These are phyloP conservation scores for Luperina testacea DNA, from an alignment of 2,888 invertebrate genomes.

Conservation along the genomic window DNA sequence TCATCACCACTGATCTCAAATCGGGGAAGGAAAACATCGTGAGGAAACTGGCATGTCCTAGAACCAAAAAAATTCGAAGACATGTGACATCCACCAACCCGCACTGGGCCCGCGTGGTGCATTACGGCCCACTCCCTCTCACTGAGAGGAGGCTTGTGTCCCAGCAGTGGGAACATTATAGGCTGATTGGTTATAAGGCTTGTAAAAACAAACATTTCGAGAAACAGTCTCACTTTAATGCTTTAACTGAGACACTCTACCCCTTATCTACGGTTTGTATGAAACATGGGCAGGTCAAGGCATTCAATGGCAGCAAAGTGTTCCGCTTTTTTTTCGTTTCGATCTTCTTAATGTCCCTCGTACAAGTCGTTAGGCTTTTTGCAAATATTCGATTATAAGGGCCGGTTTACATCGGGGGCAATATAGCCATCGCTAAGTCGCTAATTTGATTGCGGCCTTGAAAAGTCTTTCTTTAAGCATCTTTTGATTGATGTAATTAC, in stretches of 20 bases:
- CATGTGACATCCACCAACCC: too few species aligned
- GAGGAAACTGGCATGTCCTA: too few species aligned
- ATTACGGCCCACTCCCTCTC: too few species aligned
- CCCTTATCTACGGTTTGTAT: slow-evolving; percentile 71
- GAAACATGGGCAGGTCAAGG: slow-evolving; percentile 73
- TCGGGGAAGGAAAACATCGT: too few species aligned
- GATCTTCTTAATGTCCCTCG: slow-evolving; percentile 72
- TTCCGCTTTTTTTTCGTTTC: slow-evolving; percentile 61
- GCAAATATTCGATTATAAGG: slow-evolving; percentile 61
- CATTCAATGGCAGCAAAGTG: slow-evolving; percentile 74
- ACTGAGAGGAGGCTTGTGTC: too few species aligned
- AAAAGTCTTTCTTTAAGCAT: slow-evolving; percentile 30
- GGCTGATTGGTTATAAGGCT: too few species aligned
- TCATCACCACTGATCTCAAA: too few species aligned
- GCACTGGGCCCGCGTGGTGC: too few species aligned
- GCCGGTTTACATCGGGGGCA: slow-evolving; percentile 13
- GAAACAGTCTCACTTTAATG: background rate
- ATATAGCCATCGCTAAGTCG: slow-evolving; percentile 19
- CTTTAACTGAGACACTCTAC: slow-evolving; percentile 54
- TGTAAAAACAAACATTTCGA: background rate
- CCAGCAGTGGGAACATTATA: too few species aligned
- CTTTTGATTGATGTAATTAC: slow-evolving; percentile 53
- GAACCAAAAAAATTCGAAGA: too few species aligned
- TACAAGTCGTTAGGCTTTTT: slow-evolving; percentile 65
- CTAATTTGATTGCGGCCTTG: slow-evolving; percentile 51